Base-by-base conservation (phyloP, 2,797 vertebrate species). In the Falco peregrinus region DNA sequence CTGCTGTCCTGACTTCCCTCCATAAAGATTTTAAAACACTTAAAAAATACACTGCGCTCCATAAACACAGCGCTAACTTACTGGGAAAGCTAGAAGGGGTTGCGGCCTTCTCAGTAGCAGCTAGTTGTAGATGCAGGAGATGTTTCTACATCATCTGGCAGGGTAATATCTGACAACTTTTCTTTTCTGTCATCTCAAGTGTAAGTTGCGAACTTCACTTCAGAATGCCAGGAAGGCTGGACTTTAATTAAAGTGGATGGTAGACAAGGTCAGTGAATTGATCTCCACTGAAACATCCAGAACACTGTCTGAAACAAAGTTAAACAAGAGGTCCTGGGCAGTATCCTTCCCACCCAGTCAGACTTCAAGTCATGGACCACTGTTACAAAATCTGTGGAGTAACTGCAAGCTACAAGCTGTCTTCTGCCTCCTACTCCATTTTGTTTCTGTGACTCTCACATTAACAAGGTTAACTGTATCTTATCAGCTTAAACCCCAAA, bases 41-140 rank as follows among this genome's bases (percentile, higher is more conserved):
- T 74, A 11, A 47, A 87, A 89, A 80, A 9, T 8, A 80, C 43
- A 31, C 7, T 13, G 31, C 14, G 5, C 29, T 74, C 48, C 6
- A 0, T 24, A 80, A 67, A 67, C 2, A 1, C 24, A 33, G 45
- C 1, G 1, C 41, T 59, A 39, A 70, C 18, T 24, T 51, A n/a
- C 29, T 54, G n/a, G 57, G 45, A 78, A 86, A 71, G 25, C 28
- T 13, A 6, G 37, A 57, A 54, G 9, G 24, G 10, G 3, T 41
- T n/a, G 18, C 35, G 45, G 37, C 26, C 47, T 64, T 75, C 28
- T 48, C 31, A 17, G 39, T 4, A 86, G 65, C 65, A 65, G 75
- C 37, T 11, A 47, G 22, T 37, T 57, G 35, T 24, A 60, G 39
- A 22, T 54, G 41, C 21, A 15, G 17, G 54, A 70, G n/a, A 10